phyloP scores from a whole-genome alignment of 1,140 invertebrate genomes.

The Zaprionus inermis region DNA sequence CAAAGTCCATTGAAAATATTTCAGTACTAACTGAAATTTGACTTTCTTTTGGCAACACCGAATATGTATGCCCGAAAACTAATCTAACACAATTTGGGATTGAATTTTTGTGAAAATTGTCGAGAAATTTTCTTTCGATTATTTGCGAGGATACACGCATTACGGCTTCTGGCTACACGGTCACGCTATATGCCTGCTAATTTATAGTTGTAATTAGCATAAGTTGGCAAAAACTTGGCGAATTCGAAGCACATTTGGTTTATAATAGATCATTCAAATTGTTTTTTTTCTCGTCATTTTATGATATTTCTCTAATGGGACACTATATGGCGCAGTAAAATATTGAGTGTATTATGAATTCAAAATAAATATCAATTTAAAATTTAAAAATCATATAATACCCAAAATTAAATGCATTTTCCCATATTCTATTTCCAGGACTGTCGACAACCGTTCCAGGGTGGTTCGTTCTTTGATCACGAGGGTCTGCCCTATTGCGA shows the following conservation, averaged over 20 bases:
- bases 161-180: conserved; percentile 21
- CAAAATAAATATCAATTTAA: too few species aligned
- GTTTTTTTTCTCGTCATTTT: conserved; percentile 10
- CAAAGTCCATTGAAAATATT: not conserved
- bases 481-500: conserved; percentile 99
- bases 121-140: conserved; percentile 1
- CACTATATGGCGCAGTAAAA: conserved; percentile 49
- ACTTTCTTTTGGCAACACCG: not conserved
- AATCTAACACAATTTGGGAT: not conserved
- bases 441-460: conserved; percentile 96
- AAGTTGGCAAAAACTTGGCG: conserved; percentile 23
- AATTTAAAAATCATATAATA: not conserved
- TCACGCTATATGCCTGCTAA: conserved; percentile 67
- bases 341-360: too few species aligned
- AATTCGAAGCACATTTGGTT: conserved; percentile 35
- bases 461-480: conserved; percentile 97
- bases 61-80: not conserved
- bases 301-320: conserved; percentile 21
- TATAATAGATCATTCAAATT: conserved; percentile 61
- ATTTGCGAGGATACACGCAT: not conserved
- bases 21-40: not conserved
- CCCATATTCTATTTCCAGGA: conserved; percentile 87
- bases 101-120: conserved; percentile 1
- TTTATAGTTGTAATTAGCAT: conserved; percentile 76
- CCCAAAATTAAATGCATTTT: not conserved